These are phyloP conservation scores for Caenorhabditis macrosperma DNA, from an alignment of 2,888 invertebrate species.

Conservation along the genomic window DNA sequence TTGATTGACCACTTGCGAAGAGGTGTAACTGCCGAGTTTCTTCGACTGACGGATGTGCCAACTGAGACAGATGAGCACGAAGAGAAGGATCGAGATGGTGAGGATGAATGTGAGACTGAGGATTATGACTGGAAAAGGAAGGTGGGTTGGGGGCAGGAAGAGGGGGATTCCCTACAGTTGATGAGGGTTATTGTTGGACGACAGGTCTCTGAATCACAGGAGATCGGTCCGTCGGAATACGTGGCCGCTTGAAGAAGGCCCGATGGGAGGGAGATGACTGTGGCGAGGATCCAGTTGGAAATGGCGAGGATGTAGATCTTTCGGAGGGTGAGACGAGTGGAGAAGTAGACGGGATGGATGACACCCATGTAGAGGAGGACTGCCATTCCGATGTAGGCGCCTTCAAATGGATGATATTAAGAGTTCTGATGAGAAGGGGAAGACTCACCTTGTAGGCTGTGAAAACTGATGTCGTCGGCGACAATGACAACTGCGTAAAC, in stretches of 20 bases:
- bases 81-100: constrained; percentile 27
- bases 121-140: constrained; percentile 16
- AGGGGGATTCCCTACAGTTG: constrained; percentile 30
- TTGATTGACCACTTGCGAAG: constrained; percentile 22
- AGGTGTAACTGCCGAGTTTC: constrained; percentile 20
- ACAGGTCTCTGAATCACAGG: constrained; percentile 26
- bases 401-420: neutral
- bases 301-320: constrained; percentile 22
- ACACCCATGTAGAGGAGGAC: constrained; percentile 33
- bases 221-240: constrained; percentile 9
- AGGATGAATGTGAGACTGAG: constrained; percentile 11
- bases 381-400: constrained; percentile 45
- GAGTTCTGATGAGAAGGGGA: too few species aligned
- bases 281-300: constrained; percentile 12
- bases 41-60: constrained; percentile 18
- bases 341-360: constrained; percentile 28
- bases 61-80: constrained; percentile 26
- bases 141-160: too few species aligned
- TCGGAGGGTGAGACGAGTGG: constrained; percentile 16
- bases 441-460: constrained; percentile 41
- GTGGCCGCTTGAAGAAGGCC: constrained; percentile 20
- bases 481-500: constrained; percentile 26
- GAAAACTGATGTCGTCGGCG: constrained; percentile 27
- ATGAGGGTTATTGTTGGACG: constrained; percentile 13
- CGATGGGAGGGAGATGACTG: constrained; percentile 9